These are phyloP conservation scores for Apodemus sylvaticus DNA, from an alignment of 2,113 vertebrate genomes.

Conservation along the genomic window DNA sequence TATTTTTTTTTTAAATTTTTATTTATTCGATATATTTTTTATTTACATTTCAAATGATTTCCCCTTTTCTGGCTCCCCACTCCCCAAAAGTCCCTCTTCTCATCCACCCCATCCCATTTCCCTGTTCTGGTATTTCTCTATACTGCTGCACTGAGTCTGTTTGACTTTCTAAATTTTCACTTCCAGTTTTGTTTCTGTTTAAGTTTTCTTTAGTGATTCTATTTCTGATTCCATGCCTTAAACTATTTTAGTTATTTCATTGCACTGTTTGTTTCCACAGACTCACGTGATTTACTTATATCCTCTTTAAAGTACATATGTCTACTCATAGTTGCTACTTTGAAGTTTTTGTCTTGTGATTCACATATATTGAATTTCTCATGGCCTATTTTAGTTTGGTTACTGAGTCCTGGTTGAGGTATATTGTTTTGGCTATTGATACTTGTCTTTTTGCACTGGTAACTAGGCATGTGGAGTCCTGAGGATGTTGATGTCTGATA, in stretches of 20 bases:
- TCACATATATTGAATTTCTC: neutral
- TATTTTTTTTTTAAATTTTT: too few relatives aligned
- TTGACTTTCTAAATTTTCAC: neutral
- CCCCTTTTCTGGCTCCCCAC: too few relatives aligned
- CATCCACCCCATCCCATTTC: too few relatives aligned
- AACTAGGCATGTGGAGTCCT: neutral
- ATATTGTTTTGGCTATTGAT: neutral
- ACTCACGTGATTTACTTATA: neutral
- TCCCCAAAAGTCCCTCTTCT: too few relatives aligned
- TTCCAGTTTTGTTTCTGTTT: neutral
- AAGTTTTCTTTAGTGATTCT: neutral
- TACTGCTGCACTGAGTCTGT: too few relatives aligned
- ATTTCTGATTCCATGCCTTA: neutral
- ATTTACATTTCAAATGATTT: too few relatives aligned
- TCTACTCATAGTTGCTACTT: neutral
- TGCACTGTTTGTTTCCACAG: neutral
- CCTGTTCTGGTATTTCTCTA: too few relatives aligned
- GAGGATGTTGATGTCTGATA: neutral
- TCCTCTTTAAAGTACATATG: neutral
- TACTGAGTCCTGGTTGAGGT: neutral
- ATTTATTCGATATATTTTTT: too few relatives aligned
- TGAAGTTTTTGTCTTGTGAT: neutral
- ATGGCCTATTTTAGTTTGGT: neutral
- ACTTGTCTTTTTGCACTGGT: neutral
- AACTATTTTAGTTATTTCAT: neutral